Percentiles rank a stretch among this genome's conserved stretches.
phyloP scores from a whole-genome alignment of 1,140 invertebrate genomes.

The Parapsyche elsis region DNA sequence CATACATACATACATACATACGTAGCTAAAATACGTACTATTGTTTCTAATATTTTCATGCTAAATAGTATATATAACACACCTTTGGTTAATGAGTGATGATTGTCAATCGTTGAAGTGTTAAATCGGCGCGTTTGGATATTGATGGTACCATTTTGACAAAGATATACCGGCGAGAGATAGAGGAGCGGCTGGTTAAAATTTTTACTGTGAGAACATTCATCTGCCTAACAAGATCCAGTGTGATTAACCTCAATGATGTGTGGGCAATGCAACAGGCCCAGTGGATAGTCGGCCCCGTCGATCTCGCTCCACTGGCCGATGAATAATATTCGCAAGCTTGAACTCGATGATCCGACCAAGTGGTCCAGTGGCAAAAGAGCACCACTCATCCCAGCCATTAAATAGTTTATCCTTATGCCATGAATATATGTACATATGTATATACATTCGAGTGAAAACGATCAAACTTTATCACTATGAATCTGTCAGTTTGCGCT shows the following conservation, averaged over 20 bases:
- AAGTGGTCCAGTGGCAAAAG: conserved; percentile 42
- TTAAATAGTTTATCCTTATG: too few species aligned
- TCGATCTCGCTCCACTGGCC: conserved; percentile 40
- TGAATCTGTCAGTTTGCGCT: too few species aligned
- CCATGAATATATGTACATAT: too few species aligned
- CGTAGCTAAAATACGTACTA: too few species aligned
- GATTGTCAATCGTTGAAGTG: too few species aligned
- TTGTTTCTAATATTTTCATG: too few species aligned
- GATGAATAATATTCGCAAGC: conserved; percentile 45
- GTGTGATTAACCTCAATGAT: conserved; percentile 38
- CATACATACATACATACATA: not conserved
- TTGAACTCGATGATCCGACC: conserved; percentile 46
- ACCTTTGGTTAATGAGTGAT: too few species aligned
- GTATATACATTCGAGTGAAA: too few species aligned
- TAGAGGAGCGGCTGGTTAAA: not conserved
- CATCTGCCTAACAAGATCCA: conserved; percentile 42
- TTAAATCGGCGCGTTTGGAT: too few species aligned
- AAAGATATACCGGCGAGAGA: not conserved
- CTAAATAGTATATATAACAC: too few species aligned
- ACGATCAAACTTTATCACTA: too few species aligned
- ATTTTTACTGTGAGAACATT: conserved; percentile 20
- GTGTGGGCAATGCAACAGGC: conserved; percentile 38
- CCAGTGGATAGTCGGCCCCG: conserved; percentile 12
- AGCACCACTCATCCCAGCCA: too few species aligned
- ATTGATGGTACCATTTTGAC: not conserved